Percentiles rank a stretch among this genome's conserved stretches.
Evolutionary conservation across 2,888 invertebrate genomes (phyloP).

Genomic region (Drosophila koepferae): DNA sequence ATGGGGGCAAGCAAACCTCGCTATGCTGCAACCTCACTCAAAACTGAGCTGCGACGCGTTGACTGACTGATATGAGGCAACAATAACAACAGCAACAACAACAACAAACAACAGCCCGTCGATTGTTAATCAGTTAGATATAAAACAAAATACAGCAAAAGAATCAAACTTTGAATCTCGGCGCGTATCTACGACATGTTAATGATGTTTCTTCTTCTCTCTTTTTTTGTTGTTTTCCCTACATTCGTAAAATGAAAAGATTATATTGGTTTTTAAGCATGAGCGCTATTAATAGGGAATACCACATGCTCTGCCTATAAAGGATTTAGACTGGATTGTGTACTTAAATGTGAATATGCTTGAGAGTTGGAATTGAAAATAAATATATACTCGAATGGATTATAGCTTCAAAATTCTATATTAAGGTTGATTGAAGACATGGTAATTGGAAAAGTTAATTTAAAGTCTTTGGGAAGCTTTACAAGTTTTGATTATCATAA

Average conservation of each 20-base stretch:
- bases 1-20: conserved; percentile 40
- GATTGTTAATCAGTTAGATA: conserved; percentile 81
- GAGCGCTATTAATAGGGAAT: not conserved
- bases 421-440: too few relatives aligned
- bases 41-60: conserved; percentile 68
- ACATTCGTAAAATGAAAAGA: not conserved
- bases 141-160: conserved; percentile 75
- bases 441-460: too few relatives aligned
- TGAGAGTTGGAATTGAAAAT: not conserved
- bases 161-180: conserved; percentile 72
- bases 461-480: too few relatives aligned
- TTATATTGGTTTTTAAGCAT: not conserved
- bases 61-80: conserved; percentile 75
- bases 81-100: conserved; percentile 42
- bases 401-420: too few relatives aligned
- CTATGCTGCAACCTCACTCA: conserved; percentile 70
- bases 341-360: not conserved
- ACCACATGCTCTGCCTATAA: not conserved
- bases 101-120: conserved; percentile 50
- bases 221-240: conserved; percentile 3
- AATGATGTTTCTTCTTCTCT: conserved; percentile 69
- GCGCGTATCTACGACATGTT: conserved; percentile 76
- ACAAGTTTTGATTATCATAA: too few relatives aligned
- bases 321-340: not conserved
- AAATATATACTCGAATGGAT: too few relatives aligned